A percentile compares a stretch with the other conserved stretches of the same genome.
Evolutionary conservation across 2,113 vertebrate genomes (phyloP).

Genomic region (Ptychochromis oligacanthus): DNA sequence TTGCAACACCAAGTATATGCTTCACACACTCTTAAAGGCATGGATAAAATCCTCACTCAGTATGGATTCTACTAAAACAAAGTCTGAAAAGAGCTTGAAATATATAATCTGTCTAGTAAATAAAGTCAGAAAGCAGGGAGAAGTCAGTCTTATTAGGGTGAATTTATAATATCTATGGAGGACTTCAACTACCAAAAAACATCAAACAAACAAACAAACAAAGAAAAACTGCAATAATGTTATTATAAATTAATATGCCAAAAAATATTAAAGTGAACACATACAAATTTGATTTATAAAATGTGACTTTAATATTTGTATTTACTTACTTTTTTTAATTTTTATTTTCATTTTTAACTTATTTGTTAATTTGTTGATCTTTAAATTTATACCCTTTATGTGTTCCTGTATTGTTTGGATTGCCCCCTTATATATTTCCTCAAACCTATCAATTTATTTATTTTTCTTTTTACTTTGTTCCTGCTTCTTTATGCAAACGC

Average conservation of each 20-base stretch:
- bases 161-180: background rate
- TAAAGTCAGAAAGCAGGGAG: background rate
- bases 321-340: background rate
- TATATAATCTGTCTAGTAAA: background rate
- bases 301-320: background rate
- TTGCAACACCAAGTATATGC: too few relatives aligned
- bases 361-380: accelerated
- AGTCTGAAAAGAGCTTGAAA: too few relatives aligned
- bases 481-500: background rate
- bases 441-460: too few relatives aligned
- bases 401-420: background rate
- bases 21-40: accelerated
- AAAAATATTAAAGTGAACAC: background rate
- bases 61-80: too few relatives aligned
- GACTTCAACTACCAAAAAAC: accelerated
- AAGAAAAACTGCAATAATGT: background rate
- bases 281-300: background rate
- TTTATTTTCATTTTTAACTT: background rate
- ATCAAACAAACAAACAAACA: too few relatives aligned
- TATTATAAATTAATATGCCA: background rate
- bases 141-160: background rate
- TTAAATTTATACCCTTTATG: too few relatives aligned
- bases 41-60: too few relatives aligned
- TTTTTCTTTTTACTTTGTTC: too few relatives aligned
- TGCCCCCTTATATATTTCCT: background rate